Evolutionary conservation across 2,113 vertebrate genomes (phyloP).

Genomic region (Oreochromis aureus): DNA sequence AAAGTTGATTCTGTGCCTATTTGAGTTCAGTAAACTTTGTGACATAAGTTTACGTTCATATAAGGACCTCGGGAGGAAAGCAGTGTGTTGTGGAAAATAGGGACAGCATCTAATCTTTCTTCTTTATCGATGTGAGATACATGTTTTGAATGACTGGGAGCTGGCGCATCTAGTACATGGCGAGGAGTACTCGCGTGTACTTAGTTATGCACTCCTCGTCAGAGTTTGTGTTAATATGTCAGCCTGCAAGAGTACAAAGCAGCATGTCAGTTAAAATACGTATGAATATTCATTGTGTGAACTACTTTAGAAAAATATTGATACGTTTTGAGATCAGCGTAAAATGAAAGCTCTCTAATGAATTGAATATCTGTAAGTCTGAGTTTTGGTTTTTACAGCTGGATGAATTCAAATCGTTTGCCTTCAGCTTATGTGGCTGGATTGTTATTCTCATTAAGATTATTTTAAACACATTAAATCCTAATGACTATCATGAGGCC

Average conservation of each 20-base stretch:
- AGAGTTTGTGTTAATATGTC: background rate
- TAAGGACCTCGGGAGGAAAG: background rate
- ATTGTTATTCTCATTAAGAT: background rate
- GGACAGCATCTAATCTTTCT: background rate
- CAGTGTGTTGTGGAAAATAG: background rate
- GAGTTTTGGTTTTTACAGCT: background rate
- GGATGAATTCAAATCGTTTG: background rate
- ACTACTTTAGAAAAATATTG: background rate
- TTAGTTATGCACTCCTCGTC: background rate
- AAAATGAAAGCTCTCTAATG: background rate
- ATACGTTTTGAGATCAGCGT: background rate
- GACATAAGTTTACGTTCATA: background rate
- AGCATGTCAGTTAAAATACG: background rate
- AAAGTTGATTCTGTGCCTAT: background rate
- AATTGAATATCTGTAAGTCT: background rate
- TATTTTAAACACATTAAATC: background rate
- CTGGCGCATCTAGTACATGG: background rate
- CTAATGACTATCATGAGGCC: background rate
- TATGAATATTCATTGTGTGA: background rate
- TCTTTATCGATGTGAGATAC: background rate
- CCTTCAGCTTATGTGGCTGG: background rate
- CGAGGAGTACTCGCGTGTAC: background rate
- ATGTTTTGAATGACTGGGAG: background rate
- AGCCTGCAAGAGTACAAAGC: background rate
- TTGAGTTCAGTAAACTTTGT: background rate